These are phyloP conservation scores for Pachypeltis micranthus DNA, from an alignment of 1,140 invertebrate species.

Conservation along the genomic window DNA sequence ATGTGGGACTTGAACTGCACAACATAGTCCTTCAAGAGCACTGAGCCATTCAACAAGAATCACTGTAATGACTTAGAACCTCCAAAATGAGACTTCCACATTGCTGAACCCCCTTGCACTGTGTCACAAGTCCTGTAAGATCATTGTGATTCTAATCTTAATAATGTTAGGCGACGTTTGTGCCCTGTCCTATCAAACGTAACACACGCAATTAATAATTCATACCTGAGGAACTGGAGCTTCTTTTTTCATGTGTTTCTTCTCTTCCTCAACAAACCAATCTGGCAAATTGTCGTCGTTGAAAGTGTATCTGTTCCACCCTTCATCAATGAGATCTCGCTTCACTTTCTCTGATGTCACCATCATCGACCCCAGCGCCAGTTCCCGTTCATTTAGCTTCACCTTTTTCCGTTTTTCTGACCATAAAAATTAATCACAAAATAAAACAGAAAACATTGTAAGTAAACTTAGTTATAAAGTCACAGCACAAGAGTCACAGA, in stretches of 20 bases:
- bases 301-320: conserved; percentile 82
- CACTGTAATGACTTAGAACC: no score
- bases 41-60: no score
- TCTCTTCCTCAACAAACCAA: conserved; percentile 94
- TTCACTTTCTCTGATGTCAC: conserved; percentile 73
- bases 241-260: conserved; percentile 67
- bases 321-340: conserved; percentile 71
- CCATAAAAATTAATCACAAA: conserved; percentile 21
- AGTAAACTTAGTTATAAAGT: background rate
- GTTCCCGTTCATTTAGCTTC: conserved; percentile 71
- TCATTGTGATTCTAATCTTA: no score
- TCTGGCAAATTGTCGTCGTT: conserved; percentile 83
- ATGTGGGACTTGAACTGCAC: no score
- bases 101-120: no score
- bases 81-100: no score
- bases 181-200: no score
- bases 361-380: conserved; percentile 77
- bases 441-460: background rate
- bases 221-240: conserved; percentile 29
- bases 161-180: no score
- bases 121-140: no score
- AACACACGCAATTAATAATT: background rate
- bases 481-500: background rate
- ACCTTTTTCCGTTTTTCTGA: conserved; percentile 45
- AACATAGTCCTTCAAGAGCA: no score